Conservation (phyloP, 1,140 invertebrate genomes). For the Trypoxylus dichotomus region DNA sequence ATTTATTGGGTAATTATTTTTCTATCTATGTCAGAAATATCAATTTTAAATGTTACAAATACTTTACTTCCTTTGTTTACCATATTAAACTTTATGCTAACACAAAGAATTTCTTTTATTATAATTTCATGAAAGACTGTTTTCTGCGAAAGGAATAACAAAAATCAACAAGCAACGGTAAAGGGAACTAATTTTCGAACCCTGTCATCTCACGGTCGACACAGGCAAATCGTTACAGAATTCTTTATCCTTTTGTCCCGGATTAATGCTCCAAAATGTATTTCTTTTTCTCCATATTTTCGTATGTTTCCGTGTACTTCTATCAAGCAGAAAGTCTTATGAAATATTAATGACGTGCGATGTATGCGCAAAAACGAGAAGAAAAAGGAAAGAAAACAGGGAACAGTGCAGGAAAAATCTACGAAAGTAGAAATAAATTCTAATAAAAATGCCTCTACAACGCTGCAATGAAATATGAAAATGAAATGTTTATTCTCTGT, state of each 20-base stretch:
- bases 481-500: not conserved
- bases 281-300: not conserved
- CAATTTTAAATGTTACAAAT: no score
- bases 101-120: no score
- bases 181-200: no score
- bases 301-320: not conserved
- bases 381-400: not conserved
- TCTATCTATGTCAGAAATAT: no score
- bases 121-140: no score
- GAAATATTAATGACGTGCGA: not conserved
- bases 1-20: no score
- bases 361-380: not conserved
- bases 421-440: not conserved
- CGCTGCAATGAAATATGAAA: slow-evolving; percentile 1
- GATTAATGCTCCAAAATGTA: not conserved
- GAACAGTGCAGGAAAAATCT: not conserved
- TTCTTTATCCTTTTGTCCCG: not conserved
- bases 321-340: not conserved
- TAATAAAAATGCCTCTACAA: not conserved
- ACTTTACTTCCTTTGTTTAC: no score
- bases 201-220: no score
- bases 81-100: no score
- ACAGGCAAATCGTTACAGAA: no score
- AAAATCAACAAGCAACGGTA: no score
- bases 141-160: no score